Percentiles rank a stretch among this genome's conserved stretches.
These are phyloP conservation scores for Passerculus sandwichensis DNA, from an alignment of 2,797 vertebrate species.

Conservation along the genomic window DNA sequence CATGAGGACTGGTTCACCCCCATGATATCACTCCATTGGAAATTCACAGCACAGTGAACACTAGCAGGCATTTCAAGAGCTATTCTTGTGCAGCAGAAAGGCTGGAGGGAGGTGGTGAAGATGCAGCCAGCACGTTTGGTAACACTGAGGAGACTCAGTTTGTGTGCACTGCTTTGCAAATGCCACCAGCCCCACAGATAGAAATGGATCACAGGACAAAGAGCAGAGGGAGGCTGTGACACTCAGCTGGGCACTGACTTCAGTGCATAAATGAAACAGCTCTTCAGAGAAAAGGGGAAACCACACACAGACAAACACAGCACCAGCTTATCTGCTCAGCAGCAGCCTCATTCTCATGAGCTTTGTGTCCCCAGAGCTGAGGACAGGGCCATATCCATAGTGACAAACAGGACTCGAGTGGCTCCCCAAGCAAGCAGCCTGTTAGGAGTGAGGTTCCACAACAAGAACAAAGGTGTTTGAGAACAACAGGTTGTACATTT, in stretches of 20 bases:
- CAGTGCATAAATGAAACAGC: neutral
- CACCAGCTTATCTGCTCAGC: neutral
- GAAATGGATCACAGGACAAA: neutral
- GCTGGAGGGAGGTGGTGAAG: neutral
- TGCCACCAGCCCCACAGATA: neutral
- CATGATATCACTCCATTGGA: fast-evolving
- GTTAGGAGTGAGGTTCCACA: neutral
- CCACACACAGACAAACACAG: no score
- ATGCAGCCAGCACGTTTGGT: neutral
- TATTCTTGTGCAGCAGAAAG: neutral
- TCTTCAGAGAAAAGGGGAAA: neutral
- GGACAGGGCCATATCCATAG: neutral
- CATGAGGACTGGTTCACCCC: neutral
- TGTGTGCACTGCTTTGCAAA: neutral
- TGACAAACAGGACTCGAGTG: neutral
- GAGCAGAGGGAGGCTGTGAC: neutral
- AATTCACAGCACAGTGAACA: neutral
- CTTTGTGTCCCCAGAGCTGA: neutral
- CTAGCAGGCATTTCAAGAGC: neutral
- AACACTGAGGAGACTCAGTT: neutral
- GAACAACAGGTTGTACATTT: neutral
- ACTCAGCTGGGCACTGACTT: neutral
- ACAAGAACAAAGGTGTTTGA: neutral
- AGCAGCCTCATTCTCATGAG: neutral
- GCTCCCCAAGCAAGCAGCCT: neutral